Base-by-base conservation (phyloP, 2,888 invertebrate genomes). In the Sarcophaga rosellei region DNA sequence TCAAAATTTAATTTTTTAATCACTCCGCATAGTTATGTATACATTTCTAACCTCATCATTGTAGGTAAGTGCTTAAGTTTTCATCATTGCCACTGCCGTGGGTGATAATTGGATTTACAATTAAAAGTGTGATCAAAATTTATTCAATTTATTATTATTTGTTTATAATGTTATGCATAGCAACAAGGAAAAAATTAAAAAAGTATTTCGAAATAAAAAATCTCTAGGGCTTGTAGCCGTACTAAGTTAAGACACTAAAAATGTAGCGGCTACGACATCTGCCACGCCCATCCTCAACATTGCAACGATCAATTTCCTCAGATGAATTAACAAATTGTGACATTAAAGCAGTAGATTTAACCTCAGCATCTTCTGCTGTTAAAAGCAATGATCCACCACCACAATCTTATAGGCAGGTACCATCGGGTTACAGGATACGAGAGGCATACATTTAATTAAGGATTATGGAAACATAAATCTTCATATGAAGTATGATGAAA, bases 331-430 rank as follows among this genome's bases (percentile, higher is more conserved):
- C 84, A 12, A 88, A 90, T 74, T 84, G 90, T 8, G 88, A 88
- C 75, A 74, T 88, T 21, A 88, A 89, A 72, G 74, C 66, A 12
- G 75, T 89, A 21, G 90, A 91, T 84, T 83, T 89, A 20, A 78
- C 89, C 2, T 83, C 89, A 45, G 87, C 89, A n/a, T 53, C 53
- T 12, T 89, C 88, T 1, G 62, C 79, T n/a, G 89, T 88, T 10
- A 92, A 92, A 65, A 91, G 90, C 74, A 92, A 91, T 81, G 91
- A 92, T 88, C 91, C 92, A 1, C 91, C 91, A 8, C 90, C 91
- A 74, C 92, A 92, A 68, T 92, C 90, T 88, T 92, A 92, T 88
- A 90, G 90, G 90, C 90, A 88, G 65, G 89, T 88, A 15, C n/a
- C n/a, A n/a, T n/a, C n/a, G n/a, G 4, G 3, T 12, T 17, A 12